These are phyloP conservation scores for Meloidogyne floridensis DNA, from an alignment of 1,140 invertebrate species.

Conservation along the genomic window DNA sequence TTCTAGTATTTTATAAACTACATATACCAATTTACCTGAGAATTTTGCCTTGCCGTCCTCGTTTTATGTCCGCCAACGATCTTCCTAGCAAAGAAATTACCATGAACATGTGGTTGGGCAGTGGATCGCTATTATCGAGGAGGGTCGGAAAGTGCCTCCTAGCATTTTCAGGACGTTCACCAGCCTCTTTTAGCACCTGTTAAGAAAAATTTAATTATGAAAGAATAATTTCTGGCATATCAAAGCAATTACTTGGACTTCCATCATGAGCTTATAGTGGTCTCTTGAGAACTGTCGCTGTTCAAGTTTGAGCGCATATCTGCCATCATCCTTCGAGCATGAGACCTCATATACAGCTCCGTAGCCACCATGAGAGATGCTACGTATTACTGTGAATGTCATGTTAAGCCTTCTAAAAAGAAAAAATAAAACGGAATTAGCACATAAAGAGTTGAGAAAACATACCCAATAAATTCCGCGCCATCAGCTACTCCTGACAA, in stretches of 20 bases:
- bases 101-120: background rate
- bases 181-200: background rate
- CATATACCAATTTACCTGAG: background rate
- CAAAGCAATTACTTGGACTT: background rate
- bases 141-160: background rate
- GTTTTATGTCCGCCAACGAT: background rate
- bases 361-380: background rate
- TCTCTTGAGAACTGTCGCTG: background rate
- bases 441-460: background rate
- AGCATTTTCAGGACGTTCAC: background rate
- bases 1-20: background rate
- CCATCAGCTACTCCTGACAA: background rate
- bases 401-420: background rate
- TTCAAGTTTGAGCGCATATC: constrained; percentile 2
- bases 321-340: background rate
- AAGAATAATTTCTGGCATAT: background rate
- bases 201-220: background rate
- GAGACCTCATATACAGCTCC: background rate
- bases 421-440: background rate
- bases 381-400: background rate
- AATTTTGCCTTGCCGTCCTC: background rate
- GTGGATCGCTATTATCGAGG: background rate
- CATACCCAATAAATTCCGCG: background rate
- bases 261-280: constrained; percentile 1
- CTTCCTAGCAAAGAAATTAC: background rate